Base-by-base conservation (phyloP, 2,797 vertebrate genomes). In the Chrosomus eos region DNA sequence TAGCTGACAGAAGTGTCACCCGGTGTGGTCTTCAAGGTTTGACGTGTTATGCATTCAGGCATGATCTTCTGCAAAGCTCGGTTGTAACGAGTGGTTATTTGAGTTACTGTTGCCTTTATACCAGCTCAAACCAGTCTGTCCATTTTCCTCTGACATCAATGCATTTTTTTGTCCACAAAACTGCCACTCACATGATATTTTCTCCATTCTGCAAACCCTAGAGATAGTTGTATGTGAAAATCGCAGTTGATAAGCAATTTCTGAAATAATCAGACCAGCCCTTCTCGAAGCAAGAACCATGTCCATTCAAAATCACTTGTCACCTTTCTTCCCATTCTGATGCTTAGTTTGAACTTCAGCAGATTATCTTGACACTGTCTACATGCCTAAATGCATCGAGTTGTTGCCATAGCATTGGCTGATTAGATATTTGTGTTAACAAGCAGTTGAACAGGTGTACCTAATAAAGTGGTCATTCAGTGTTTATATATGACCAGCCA, bases 121-220 rank as follows among this genome's bases (percentile, higher is more conserved):
- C 3, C 40, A 43, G 40, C 3, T 43, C 10, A 0, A 88, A 90
- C 79, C 84, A 89, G 78, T 88, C 89, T 85, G 40, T 43, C 40
- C 40, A 43, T 89, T 91, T 73, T 89, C 86, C 85, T 90, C 87
- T 90, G 88, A 91, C 85, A 89, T 89, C 89, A 91, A 90, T 71
- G 31, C 80, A 86, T 87, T 88, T 11, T 33, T 91, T 75, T 45
- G 28, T 38, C 76, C 71, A 51, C 26, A 81, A 28, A 81, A 84
- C 70, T 84, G 60, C 70, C 67, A 7, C 68, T 71, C 76, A 68
- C 48, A 58, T 48, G 60, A 66, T 79, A 31, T 66, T 66, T 53
- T 28, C 8, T 33, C 10, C 40, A 43, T 43, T 43, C 40, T 28
- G n/a, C 26, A 72, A 45, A 48, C n/a, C 40, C 70, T 72, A 31